A percentile compares a stretch with the other conserved stretches of the same genome.
These are phyloP conservation scores for Sycophila texana DNA, from an alignment of 2,888 invertebrate species.

Conservation along the genomic window DNA sequence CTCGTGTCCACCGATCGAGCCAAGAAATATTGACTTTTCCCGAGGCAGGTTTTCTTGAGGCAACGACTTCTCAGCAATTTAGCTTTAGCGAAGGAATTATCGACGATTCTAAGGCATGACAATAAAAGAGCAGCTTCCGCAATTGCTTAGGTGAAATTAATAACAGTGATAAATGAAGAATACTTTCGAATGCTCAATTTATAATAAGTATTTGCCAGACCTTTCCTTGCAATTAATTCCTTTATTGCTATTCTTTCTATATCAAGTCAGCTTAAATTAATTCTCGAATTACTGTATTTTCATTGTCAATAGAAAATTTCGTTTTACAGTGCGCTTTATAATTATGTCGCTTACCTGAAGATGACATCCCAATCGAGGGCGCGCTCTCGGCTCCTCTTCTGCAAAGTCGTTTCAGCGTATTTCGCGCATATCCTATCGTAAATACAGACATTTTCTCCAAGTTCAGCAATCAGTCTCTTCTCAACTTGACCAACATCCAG, in stretches of 20 bases:
- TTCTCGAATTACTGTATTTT: too few relatives aligned
- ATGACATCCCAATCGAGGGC: constrained; percentile 85
- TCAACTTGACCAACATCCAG: constrained; percentile 85
- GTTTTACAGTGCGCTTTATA: not conserved
- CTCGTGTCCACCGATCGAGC: not conserved
- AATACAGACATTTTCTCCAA: constrained; percentile 87
- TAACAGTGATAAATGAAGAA: not conserved
- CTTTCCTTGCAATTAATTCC: constrained; percentile 10
- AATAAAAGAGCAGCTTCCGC: constrained; percentile 12
- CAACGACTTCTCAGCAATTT: constrained; percentile 39
- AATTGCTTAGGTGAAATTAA: constrained; percentile 13
- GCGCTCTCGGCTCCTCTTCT: constrained; percentile 76
- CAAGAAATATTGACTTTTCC: constrained; percentile 53
- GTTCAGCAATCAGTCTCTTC: constrained; percentile 85
- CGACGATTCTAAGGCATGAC: constrained; percentile 29
- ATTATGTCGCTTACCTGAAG: constrained; percentile 80
- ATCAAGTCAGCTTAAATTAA: too few relatives aligned
- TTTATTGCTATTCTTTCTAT: constrained; percentile 2
- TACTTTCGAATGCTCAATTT: constrained; percentile 31
- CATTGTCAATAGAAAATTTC: not conserved
- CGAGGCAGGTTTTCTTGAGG: constrained; percentile 36
- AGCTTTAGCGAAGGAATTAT: constrained; percentile 26
- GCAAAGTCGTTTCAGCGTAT: constrained; percentile 77
- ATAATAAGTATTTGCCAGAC: not conserved
- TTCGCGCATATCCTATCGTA: constrained; percentile 87